A percentile compares a stretch with the other conserved stretches of the same genome.
phyloP scores from a whole-genome alignment of 2,113 vertebrate genomes.

The Leptosomus discolor region DNA sequence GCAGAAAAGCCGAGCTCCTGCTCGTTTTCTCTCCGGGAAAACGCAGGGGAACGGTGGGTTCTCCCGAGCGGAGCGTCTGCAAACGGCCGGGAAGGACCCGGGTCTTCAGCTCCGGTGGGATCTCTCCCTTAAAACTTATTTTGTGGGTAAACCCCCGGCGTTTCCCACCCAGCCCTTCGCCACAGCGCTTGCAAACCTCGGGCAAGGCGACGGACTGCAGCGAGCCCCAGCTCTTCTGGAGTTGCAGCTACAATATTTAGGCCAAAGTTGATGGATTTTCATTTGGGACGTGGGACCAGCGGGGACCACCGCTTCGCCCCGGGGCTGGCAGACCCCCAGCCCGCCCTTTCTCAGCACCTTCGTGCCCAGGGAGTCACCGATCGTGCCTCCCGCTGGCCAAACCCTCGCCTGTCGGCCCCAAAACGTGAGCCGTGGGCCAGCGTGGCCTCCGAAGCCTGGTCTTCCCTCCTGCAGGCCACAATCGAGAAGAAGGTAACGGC shows the following conservation, averaged over 20 bases:
- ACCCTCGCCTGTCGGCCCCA: not conserved
- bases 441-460: fast-evolving
- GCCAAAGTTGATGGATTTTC: not conserved
- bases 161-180: not conserved
- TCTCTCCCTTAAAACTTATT: not conserved
- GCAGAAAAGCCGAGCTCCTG: fast-evolving
- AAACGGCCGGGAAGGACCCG: not conserved
- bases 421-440: not conserved
- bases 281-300: not conserved
- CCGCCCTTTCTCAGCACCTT: fast-evolving
- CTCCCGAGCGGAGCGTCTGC: not conserved
- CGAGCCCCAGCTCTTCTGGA: fast-evolving
- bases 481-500: not conserved
- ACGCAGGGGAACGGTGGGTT: not conserved
- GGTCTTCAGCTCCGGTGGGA: fast-evolving
- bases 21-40: not conserved
- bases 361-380: fast-evolving
- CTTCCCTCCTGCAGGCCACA: not conserved
- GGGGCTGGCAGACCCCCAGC: not conserved
- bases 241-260: no score
- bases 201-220: not conserved
- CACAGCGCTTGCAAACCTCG: not conserved
- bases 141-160: not conserved
- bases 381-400: fast-evolving
- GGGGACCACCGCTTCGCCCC: not conserved